These are phyloP conservation scores for Teinopalpus imperialis DNA, from an alignment of 2,888 invertebrate genomes.

Conservation along the genomic window DNA sequence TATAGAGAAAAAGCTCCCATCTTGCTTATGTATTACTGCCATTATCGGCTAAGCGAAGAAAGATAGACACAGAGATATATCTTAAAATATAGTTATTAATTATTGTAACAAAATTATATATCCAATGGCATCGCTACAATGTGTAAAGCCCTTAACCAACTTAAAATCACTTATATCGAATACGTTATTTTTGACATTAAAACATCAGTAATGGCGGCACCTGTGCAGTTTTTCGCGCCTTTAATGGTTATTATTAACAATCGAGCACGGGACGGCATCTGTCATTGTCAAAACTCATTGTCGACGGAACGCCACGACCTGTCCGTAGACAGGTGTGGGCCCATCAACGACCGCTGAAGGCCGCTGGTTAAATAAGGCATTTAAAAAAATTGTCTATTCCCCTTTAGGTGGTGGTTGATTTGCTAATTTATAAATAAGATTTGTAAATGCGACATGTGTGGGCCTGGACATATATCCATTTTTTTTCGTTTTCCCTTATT, in stretches of 20 bases:
- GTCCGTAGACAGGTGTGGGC: constrained; percentile 14
- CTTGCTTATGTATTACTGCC: no score
- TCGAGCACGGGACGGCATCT: constrained; percentile 10
- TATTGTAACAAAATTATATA: no score
- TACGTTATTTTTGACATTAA: constrained; percentile 20
- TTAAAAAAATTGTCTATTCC: constrained; percentile 1
- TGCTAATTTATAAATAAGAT: no score
- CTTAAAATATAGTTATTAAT: no score
- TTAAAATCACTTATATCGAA: constrained; percentile 1
- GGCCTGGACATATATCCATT: no score
- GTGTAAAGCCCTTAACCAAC: constrained; percentile 10
- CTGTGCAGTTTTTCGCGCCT: constrained; percentile 22
- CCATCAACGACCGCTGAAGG: constrained; percentile 7
- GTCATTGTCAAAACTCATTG: constrained; percentile 25
- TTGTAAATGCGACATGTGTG: no score
- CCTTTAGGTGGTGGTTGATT: no score
- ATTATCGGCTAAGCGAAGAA: no score
- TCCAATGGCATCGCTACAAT: constrained; percentile 1
- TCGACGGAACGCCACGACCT: constrained; percentile 4
- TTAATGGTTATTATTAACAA: constrained; percentile 25
- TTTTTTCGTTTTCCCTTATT: no score
- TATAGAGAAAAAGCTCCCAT: no score
- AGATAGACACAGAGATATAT: no score
- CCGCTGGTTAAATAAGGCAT: background rate
- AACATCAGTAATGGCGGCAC: constrained; percentile 11